Percentiles rank a stretch among this genome's conserved stretches.
Conservation (phyloP, 1,140 invertebrate genomes). For the Cepaea nemoralis region DNA sequence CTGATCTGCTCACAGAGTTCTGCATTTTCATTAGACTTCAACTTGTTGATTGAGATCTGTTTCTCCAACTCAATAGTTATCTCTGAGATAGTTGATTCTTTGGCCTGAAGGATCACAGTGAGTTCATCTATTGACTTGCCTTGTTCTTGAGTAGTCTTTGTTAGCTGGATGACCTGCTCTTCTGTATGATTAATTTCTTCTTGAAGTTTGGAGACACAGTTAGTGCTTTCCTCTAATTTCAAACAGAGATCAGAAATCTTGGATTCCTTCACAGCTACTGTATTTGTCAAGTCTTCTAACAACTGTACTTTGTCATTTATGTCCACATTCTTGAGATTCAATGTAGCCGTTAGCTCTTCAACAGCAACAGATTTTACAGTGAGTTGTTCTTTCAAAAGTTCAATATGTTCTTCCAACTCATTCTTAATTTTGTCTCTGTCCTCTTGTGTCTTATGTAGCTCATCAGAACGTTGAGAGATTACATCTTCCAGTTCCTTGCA, state of each 20-base stretch:
- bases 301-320: not conserved
- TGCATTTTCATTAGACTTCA: not conserved
- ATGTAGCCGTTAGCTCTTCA: not conserved
- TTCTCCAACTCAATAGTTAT: not conserved
- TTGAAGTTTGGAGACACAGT: not conserved
- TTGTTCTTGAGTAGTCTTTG: not conserved
- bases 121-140: not conserved
- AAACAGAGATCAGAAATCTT: not conserved
- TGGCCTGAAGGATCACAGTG: not conserved
- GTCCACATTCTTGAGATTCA: not conserved
- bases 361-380: not conserved
- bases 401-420: not conserved
- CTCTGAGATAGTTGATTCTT: not conserved
- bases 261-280: not conserved
- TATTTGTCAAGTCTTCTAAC: not conserved
- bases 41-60: not conserved
- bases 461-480: not conserved
- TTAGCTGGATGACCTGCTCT: not conserved
- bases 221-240: not conserved
- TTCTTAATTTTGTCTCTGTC: not conserved
- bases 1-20: not conserved
- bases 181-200: not conserved
- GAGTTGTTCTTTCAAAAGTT: not conserved
- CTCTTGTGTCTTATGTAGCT: not conserved
- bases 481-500: too few species aligned